A percentile compares a stretch with the other conserved stretches of the same genome.
phyloP scores from a whole-genome alignment of 2,113 vertebrate species.

The Takifugu bimaculatus region DNA sequence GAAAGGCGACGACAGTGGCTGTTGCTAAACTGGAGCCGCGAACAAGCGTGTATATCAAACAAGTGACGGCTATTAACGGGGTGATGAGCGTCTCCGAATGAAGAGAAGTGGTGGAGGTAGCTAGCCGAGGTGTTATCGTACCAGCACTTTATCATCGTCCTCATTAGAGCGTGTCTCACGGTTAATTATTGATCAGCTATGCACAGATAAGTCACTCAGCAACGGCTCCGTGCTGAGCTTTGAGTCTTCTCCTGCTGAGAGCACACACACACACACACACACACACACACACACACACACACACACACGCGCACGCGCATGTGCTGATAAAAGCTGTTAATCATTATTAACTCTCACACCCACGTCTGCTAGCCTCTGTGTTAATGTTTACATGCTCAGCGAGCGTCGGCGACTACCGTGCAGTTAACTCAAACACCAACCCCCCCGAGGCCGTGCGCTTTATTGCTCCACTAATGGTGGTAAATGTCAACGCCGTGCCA shows the following conservation, averaged over 20 bases:
- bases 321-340: constrained; percentile 21
- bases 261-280: constrained; percentile 14
- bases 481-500: constrained; percentile 24
- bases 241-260: constrained; percentile 36
- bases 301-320: constrained; percentile 1
- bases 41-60: constrained; percentile 35
- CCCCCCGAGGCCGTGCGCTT: constrained; percentile 17
- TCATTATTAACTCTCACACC: constrained; percentile 33
- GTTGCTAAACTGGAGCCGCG: constrained; percentile 6
- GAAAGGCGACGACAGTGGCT: not conserved
- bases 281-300: constrained; percentile 11
- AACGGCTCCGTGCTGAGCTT: constrained; percentile 51
- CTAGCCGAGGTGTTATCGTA: constrained; percentile 56
- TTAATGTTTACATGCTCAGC: constrained; percentile 35
- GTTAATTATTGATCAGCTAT: constrained; percentile 71
- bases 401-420: constrained; percentile 20
- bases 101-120: constrained; percentile 37
- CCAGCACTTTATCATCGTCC: constrained; percentile 49
- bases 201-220: constrained; percentile 64
- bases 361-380: constrained; percentile 3
- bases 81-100: constrained; percentile 39
- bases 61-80: constrained; percentile 49
- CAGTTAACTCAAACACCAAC: constrained; percentile 25
- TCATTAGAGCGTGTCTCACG: constrained; percentile 62
- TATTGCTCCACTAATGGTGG: constrained; percentile 31